Conservation (phyloP, 2,888 invertebrate genomes). For the Isotomurus palustris region DNA sequence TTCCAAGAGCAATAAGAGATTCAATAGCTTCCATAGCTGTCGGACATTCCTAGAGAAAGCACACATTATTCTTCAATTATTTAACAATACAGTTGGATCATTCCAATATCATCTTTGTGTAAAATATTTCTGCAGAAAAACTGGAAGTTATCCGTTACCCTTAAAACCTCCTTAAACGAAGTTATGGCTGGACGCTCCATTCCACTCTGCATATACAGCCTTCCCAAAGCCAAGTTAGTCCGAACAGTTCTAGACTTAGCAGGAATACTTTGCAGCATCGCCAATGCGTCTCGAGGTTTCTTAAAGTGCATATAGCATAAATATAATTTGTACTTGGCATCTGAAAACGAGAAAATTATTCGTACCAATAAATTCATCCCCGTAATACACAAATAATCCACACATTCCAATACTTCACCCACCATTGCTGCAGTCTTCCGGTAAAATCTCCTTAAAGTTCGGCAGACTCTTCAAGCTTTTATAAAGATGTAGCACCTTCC, state of each 20-base stretch:
- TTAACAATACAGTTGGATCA: too few relatives aligned
- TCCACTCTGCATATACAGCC: slow-evolving; percentile 64
- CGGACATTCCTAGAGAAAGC: slow-evolving; percentile 60
- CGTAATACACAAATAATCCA: not conserved
- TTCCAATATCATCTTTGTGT: too few relatives aligned
- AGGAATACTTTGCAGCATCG: slow-evolving; percentile 56
- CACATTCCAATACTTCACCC: not conserved
- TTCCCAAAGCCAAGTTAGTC: slow-evolving; percentile 71
- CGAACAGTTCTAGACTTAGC: slow-evolving; percentile 65
- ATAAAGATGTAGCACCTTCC: slow-evolving; percentile 61
- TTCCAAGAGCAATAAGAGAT: slow-evolving; percentile 65
- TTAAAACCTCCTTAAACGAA: slow-evolving; percentile 72
- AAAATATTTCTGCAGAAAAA: too few relatives aligned
- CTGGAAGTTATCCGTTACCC: slow-evolving; percentile 52
- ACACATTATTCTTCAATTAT: too few relatives aligned
- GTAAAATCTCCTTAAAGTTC: slow-evolving; percentile 54
- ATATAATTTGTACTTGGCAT: slow-evolving; percentile 69
- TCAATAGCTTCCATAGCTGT: slow-evolving; percentile 70
- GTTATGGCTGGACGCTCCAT: slow-evolving; percentile 67
- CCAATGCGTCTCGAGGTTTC: slow-evolving; percentile 59
- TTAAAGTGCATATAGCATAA: slow-evolving; percentile 64
- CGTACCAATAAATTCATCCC: not conserved
- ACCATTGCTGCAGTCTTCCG: slow-evolving; percentile 54
- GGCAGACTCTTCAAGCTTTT: slow-evolving; percentile 55
- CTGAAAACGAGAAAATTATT: slow-evolving; percentile 48